phyloP scores from a whole-genome alignment of 2,888 invertebrate species.

The Nowickia ferox region DNA sequence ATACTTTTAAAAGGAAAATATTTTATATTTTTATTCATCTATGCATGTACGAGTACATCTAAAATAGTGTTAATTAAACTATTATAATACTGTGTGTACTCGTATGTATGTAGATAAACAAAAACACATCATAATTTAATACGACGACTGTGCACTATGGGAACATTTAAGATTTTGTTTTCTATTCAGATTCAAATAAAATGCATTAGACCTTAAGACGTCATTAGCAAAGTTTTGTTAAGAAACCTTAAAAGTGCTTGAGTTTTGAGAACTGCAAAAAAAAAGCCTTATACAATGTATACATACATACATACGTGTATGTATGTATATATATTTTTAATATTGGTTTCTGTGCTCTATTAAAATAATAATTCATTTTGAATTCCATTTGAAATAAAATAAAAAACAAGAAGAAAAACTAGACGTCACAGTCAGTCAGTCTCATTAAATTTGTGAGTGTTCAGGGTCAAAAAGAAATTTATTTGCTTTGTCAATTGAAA shows the following conservation, averaged over 20 bases:
- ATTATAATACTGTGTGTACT: conserved; percentile 34
- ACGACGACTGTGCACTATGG: conserved; percentile 27
- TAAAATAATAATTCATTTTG: conserved; percentile 51
- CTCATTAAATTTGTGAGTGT: conserved; percentile 46
- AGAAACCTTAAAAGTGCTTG: conserved; percentile 55
- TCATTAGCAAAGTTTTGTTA: conserved; percentile 51
- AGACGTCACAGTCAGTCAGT: conserved; percentile 62
- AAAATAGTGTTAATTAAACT: conserved; percentile 54
- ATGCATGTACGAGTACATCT: neutral
- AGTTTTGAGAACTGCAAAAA: conserved; percentile 17
- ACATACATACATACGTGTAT: neutral
- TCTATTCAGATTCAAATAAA: conserved; percentile 8
- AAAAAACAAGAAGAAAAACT: conserved; percentile 3
- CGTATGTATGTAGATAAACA: neutral
- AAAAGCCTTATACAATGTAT: neutral
- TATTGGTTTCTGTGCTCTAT: conserved; percentile 17
- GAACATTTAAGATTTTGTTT: conserved; percentile 12
- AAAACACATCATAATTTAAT: conserved; percentile 26
- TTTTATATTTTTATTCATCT: neutral
- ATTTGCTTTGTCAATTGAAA: conserved; percentile 66
- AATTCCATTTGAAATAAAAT: neutral
- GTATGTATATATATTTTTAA: neutral
- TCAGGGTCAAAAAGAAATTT: conserved; percentile 60
- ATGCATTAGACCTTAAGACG: conserved; percentile 71
- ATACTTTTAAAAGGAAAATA: conserved; percentile 36